Base-by-base conservation (phyloP, 1,140 invertebrate genomes). In the Vanessa atalanta region DNA sequence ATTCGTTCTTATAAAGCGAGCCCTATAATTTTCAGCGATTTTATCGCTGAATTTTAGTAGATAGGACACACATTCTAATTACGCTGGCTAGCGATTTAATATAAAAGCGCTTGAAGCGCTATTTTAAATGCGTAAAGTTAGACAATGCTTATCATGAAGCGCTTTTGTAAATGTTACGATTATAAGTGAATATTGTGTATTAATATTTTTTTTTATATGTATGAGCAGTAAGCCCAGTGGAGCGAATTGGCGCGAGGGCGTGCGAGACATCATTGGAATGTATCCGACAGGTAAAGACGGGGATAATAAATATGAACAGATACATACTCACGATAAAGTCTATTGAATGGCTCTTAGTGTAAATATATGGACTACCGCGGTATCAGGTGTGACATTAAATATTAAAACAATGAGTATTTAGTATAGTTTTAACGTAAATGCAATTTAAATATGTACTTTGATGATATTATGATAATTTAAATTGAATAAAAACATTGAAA, bases 241-340 rank as follows among this genome's bases (percentile, higher is more conserved):
- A 76, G 75, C 57, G 76, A 75, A 80, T 82, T 79, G 76, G 76
- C 65, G 75, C 76, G 79, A 81, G 79, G 82, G 79, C 76, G 80
- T 79, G 47, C 73, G 47, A 72, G 70, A 75, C 72, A 69, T 77
- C 74, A 70, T 53, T 69, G 73, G 73, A 78, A 83, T 75, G 72
- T 76, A 61, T 66, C 50, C 68, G 80, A 81, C 80, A 82, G 80
- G 79, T 81, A 81, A 74, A 79, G 71, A 80, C 74, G 75, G 81
- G 78, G 73, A 75, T 61, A 67, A 51, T 72, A 73, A 68, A 73
- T 64, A 68, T 31, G 26, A 63, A 43, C 37, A 64, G 43, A n/a
- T 60, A 73, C 11, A 61, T 65, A 48, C 47, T 60, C 55, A 51
- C 47, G 43, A 50, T 67, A 50, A 61, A 37, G 57, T 7, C 14